phyloP scores from a whole-genome alignment of 2,113 vertebrate species.

The Channa argus region DNA sequence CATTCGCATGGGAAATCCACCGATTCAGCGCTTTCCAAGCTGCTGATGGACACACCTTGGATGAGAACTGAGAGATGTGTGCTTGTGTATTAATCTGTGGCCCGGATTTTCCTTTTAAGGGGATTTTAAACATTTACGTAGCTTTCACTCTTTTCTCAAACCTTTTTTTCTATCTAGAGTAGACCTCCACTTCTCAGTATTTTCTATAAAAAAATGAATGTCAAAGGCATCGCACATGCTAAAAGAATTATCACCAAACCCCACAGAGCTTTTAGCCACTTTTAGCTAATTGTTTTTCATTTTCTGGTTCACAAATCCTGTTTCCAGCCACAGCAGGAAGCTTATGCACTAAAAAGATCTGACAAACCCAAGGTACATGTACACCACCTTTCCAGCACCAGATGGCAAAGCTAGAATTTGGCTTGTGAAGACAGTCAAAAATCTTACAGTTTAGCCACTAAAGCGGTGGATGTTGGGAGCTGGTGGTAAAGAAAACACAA shows the following conservation, averaged over 20 bases:
- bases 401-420: background rate
- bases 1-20: constrained; percentile 45
- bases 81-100: background rate
- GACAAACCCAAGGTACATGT: background rate
- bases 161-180: background rate
- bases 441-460: background rate
- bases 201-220: background rate
- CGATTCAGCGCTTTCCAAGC: constrained; percentile 45
- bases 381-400: background rate
- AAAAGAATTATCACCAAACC: background rate
- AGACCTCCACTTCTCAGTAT: background rate
- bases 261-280: background rate
- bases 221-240: background rate
- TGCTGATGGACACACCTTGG: constrained; percentile 12
- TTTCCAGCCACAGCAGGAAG: background rate
- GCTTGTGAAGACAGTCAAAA: background rate
- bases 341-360: background rate
- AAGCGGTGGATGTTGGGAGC: too few relatives aligned
- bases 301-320: background rate
- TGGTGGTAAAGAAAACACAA: background rate
- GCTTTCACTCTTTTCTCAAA: background rate
- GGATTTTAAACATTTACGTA: background rate
- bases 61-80: background rate
- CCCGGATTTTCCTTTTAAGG: background rate
- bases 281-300: background rate